Percentiles rank a stretch among this genome's conserved stretches.
phyloP scores from a whole-genome alignment of 1,140 invertebrate genomes.

The Fopius arisanus region DNA sequence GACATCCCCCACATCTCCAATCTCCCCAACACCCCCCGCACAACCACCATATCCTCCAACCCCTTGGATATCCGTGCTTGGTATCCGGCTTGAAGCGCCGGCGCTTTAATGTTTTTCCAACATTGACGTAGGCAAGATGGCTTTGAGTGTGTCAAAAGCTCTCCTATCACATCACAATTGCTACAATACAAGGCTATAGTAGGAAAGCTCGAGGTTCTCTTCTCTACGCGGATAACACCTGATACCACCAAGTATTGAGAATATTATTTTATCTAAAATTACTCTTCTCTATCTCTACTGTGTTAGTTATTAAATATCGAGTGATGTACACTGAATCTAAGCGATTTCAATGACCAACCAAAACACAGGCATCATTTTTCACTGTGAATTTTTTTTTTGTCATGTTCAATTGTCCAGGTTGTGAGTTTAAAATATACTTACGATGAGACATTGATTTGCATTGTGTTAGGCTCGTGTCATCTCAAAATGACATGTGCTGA shows the following conservation, averaged over 20 bases:
- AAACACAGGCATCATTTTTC: too few relatives aligned
- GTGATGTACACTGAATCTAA: not conserved
- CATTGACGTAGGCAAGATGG: conserved; percentile 16
- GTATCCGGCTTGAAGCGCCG: not conserved
- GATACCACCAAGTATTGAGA: not conserved
- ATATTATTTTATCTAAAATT: not conserved
- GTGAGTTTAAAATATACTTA: too few relatives aligned
- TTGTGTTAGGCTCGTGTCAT: too few relatives aligned
- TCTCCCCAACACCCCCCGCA: not conserved
- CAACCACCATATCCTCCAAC: too few relatives aligned
- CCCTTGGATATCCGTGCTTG: not conserved
- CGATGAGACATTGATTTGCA: too few relatives aligned
- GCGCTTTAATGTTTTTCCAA: not conserved
- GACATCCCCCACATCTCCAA: not conserved
- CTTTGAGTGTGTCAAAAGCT: not conserved
- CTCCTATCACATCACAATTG: not conserved
- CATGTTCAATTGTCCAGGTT: too few relatives aligned
- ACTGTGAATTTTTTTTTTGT: too few relatives aligned
- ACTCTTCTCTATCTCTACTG: not conserved
- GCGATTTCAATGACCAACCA: not conserved
- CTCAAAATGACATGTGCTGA: too few relatives aligned
- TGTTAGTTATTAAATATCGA: not conserved
- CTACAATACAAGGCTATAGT: not conserved
- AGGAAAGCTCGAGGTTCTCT: not conserved
- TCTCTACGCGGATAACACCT: not conserved